Conservation (phyloP, 2,797 vertebrate species). For the Gymnoscopelus microlampas region DNA sequence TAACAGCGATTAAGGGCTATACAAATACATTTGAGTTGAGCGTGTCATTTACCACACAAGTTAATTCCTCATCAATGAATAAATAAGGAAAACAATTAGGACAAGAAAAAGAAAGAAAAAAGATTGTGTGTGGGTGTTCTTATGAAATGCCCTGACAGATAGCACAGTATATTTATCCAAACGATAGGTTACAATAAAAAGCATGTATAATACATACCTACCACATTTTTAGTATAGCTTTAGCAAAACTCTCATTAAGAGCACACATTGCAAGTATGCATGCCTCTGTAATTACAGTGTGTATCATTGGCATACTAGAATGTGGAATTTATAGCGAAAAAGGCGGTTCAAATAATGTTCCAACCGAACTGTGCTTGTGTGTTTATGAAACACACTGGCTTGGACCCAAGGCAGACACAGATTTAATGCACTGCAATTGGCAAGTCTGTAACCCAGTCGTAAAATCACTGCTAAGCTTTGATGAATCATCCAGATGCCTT, state of each 20-base stretch:
- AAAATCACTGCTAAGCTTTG: constrained; percentile 32
- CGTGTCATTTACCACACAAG: background rate
- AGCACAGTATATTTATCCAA: background rate
- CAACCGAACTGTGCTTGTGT: constrained; percentile 20
- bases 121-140: background rate
- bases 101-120: background rate
- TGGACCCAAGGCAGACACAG: constrained; percentile 29
- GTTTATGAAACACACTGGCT: constrained; percentile 34
- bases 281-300: constrained; percentile 31
- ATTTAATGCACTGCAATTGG: constrained; percentile 38
- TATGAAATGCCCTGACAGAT: background rate
- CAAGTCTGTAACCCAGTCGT: constrained; percentile 28
- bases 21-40: no score
- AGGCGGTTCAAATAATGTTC: constrained; percentile 36
- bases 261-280: background rate
- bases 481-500: constrained; percentile 47
- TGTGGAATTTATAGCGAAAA: constrained; percentile 9
- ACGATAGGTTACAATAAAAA: background rate
- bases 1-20: no score
- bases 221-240: background rate
- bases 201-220: background rate
- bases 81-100: background rate
- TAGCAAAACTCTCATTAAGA: background rate
- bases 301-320: constrained; percentile 30
- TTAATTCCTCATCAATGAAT: constrained; percentile 1